These are phyloP conservation scores for Scolopax bukidnonensis DNA, from an alignment of 2,797 vertebrate species.

Conservation along the genomic window DNA sequence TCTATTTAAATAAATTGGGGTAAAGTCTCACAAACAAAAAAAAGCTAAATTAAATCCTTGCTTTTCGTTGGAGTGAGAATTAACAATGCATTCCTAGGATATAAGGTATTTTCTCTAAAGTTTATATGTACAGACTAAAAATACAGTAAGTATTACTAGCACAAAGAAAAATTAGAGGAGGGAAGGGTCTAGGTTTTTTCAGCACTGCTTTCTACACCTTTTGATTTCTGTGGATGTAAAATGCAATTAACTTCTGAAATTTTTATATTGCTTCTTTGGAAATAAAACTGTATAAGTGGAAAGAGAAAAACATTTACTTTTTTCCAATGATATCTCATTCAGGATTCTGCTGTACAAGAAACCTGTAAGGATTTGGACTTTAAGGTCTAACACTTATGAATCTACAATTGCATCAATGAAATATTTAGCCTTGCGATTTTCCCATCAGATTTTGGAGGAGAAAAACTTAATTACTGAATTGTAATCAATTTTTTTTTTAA, in stretches of 20 bases:
- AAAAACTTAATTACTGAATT: background rate
- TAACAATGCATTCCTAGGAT: background rate
- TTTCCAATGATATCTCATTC: background rate
- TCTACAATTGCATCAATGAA: background rate
- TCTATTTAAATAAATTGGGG: background rate
- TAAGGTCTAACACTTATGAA: background rate
- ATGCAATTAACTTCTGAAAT: background rate
- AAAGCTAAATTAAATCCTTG: background rate
- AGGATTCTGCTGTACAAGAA: background rate
- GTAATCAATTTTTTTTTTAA: background rate
- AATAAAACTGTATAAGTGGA: background rate
- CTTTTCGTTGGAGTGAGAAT: background rate
- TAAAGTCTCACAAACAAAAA: background rate
- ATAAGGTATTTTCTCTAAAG: background rate
- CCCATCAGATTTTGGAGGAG: background rate
- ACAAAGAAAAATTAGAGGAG: background rate
- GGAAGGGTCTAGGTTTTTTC: background rate
- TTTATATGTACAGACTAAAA: background rate
- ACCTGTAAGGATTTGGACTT: background rate
- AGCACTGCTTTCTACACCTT: background rate
- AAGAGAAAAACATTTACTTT: background rate
- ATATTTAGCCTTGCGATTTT: background rate
- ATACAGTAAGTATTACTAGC: background rate
- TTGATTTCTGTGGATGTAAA: background rate
- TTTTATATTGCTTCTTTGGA: background rate